phyloP scores from a whole-genome alignment of 2,113 vertebrate species.

The Paedocypris sp. region DNA sequence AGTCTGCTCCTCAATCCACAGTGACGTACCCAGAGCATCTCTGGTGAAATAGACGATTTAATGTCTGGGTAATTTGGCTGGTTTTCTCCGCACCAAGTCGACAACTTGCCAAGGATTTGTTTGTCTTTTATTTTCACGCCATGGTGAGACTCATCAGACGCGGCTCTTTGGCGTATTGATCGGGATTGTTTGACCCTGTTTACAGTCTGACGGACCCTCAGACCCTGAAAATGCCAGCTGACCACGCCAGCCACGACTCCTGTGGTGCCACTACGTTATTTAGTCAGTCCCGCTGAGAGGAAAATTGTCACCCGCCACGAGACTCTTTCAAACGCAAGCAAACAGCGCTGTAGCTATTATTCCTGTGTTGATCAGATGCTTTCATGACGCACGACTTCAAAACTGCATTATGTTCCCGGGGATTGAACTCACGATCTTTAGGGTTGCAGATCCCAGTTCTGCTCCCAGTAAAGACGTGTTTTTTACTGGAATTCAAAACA shows the following conservation, averaged over 20 bases:
- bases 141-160: conserved; percentile 29
- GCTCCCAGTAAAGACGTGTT: no score
- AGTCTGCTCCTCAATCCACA: conserved; percentile 49
- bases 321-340: conserved; percentile 30
- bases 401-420: no score
- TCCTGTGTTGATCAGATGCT: no score
- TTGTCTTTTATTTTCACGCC: conserved; percentile 42
- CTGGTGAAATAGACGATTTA: conserved; percentile 44
- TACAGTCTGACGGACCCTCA: conserved; percentile 23
- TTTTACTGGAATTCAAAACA: no score
- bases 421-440: no score
- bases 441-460: no score
- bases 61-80: conserved; percentile 47
- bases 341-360: no score
- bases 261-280: conserved; percentile 22
- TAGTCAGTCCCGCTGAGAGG: conserved; percentile 33
- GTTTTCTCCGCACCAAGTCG: conserved; percentile 45
- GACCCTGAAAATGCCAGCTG: conserved; percentile 34
- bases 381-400: no score
- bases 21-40: conserved; percentile 44
- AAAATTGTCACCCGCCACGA: conserved; percentile 40
- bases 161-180: conserved; percentile 24
- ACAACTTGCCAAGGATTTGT: conserved; percentile 42
- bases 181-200: conserved; percentile 33
- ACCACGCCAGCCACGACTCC: conserved; percentile 7